These are phyloP conservation scores for Pogoniulus pusillus DNA, from an alignment of 2,797 vertebrate genomes.

Conservation along the genomic window DNA sequence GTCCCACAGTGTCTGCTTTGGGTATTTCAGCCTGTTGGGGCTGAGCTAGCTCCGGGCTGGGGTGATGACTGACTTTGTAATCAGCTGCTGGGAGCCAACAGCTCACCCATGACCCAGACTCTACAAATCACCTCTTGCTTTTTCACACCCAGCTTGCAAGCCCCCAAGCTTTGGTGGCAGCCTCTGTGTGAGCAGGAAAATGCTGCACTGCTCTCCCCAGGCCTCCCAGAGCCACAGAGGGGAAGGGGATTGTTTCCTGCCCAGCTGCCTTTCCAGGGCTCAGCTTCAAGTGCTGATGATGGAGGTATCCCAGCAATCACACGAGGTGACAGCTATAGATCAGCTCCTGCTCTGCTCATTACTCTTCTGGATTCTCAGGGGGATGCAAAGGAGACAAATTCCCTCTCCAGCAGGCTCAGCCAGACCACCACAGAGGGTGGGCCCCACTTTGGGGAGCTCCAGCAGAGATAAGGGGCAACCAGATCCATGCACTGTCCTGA, in stretches of 20 bases:
- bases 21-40: not conserved
- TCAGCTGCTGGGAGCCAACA: not conserved
- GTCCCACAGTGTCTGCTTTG: rapidly evolving
- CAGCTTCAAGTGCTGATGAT: not conserved
- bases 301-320: not conserved
- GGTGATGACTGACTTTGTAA: not conserved
- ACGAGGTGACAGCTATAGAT: rapidly evolving
- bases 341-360: not conserved
- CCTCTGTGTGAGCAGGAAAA: not conserved
- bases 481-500: rapidly evolving
- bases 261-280: not conserved
- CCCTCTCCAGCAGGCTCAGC: not conserved
- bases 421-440: not conserved
- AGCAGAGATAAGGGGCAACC: not conserved
- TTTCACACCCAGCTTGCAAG: not conserved
- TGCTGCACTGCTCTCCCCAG: rapidly evolving
- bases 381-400: not conserved
- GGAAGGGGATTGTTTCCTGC: not conserved
- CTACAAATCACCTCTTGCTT: not conserved
- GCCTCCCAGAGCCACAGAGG: not conserved
- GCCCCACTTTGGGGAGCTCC: rapidly evolving
- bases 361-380: not conserved
- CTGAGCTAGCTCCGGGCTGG: not conserved
- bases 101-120: rapidly evolving
- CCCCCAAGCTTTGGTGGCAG: not conserved